Conservation (phyloP, 2,797 vertebrate genomes). For the Mergus octosetaceus region DNA sequence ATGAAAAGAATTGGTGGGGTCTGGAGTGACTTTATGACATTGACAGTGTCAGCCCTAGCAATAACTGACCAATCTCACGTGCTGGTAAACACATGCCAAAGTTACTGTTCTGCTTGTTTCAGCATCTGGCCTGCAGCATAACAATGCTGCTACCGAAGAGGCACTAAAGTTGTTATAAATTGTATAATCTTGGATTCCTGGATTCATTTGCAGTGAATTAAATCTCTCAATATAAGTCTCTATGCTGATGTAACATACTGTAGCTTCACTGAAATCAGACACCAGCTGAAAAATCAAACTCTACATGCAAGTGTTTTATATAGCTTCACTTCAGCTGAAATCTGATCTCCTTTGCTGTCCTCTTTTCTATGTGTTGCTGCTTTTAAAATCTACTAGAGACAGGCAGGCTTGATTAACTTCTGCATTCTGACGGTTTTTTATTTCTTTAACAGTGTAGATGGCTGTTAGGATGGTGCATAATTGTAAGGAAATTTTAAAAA, state of each 20-base stretch:
- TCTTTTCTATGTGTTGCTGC: not conserved
- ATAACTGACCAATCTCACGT: not conserved
- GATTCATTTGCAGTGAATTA: not conserved
- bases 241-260: not conserved
- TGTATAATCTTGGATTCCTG: not conserved
- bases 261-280: not conserved
- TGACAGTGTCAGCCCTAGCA: not conserved
- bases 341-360: not conserved
- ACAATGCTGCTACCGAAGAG: not conserved
- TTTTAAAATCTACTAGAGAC: not conserved
- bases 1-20: not conserved
- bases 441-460: not conserved
- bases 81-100: not conserved
- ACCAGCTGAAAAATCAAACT: not conserved
- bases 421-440: not conserved
- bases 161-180: not conserved
- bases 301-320: accelerated
- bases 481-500: not conserved
- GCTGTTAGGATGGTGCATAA: not conserved
- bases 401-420: not conserved
- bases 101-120: accelerated
- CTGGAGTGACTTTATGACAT: not conserved
- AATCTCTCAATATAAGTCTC: not conserved
- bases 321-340: not conserved
- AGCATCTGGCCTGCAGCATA: not conserved